Percentiles rank a stretch among this genome's conserved stretches.
Conservation (phyloP, 2,797 vertebrate species). For the Scleropages formosus region DNA sequence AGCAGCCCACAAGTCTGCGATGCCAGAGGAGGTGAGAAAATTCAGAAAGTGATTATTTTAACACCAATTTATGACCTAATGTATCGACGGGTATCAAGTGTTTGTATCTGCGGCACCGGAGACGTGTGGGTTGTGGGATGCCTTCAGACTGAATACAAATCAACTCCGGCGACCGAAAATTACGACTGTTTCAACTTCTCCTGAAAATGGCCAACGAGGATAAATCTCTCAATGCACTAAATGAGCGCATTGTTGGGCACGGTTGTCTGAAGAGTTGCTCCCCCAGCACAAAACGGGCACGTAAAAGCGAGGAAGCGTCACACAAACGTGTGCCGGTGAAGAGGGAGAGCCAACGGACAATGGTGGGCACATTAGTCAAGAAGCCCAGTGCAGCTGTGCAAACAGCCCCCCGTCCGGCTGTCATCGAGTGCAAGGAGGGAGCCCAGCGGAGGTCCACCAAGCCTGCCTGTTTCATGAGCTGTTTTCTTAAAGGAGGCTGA, state of each 20-base stretch:
- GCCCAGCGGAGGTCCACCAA: slow-evolving; percentile 49
- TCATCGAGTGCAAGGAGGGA: slow-evolving; percentile 54
- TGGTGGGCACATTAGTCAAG: slow-evolving; percentile 77
- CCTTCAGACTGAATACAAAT: background rate
- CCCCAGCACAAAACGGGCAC: background rate
- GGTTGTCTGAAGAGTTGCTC: too few species aligned
- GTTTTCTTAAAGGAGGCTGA: slow-evolving; percentile 80
- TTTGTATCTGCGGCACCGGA: background rate
- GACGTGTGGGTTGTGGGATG: too few species aligned
- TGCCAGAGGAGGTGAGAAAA: slow-evolving; percentile 47
- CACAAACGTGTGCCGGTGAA: slow-evolving; percentile 22
- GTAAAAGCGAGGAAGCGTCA: slow-evolving; percentile 5
- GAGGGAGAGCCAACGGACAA: slow-evolving; percentile 73
- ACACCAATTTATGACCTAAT: background rate
- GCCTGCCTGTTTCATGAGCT: slow-evolving; percentile 64
- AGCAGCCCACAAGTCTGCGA: background rate
- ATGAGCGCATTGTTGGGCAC: too few species aligned
- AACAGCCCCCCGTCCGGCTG: slow-evolving; percentile 77
- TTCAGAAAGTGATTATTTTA: background rate
- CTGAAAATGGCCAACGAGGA: too few species aligned
- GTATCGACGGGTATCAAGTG: background rate
- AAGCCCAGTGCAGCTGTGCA: slow-evolving; percentile 83
- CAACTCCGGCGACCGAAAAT: too few species aligned
- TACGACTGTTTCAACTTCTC: too few species aligned
- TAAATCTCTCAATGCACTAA: too few species aligned